Base-by-base conservation (phyloP, 2,113 vertebrate genomes). In the Pseudopipra pipra region DNA sequence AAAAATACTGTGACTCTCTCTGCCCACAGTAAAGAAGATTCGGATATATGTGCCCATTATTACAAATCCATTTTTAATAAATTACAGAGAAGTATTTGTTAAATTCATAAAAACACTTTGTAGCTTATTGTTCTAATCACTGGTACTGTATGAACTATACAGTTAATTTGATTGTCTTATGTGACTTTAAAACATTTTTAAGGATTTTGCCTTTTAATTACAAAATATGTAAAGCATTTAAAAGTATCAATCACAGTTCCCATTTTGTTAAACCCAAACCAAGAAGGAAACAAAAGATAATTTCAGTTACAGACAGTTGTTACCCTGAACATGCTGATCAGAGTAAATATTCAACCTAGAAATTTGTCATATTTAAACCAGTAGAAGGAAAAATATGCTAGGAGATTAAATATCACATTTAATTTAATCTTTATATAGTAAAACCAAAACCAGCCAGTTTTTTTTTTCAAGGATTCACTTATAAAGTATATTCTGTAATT, bases 191-290 rank as follows among this genome's bases (percentile, higher is more conserved):
- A 85, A 75, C 23, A 75, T 39, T 67, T 82, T 74, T 67, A 67
- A 67, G 20, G 15, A 44, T n/a, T 67, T 67, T 44, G 19, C 8
- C 37, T 43, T 72, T 66, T 31, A 96, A 86, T 95, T 93, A 96
- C 82, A 95, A 97, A 97, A 96, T 55, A 51, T 86, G 58, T 92
- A 89, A 95, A 95, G 78, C 43, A 74, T 97, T 96, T 96, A 91
- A 77, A 95, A 85, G 37, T 83, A 95, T 35, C 66, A 91, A 72
- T 81, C 87, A 95, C 17, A 96, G 92, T 73, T 95, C 43, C 70
- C 65, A 91, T 87, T 97, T 93, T 80, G 43, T 67, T 95, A 94
- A 95, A 87, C 41, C 92, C 97, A 95, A 96, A 66, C 25, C 16
- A 76, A 96, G 70, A 35, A 95, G 51, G 72, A 61, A 90, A 97